Evolutionary conservation across 2,797 vertebrate species (phyloP).

Genomic region (Periophthalmus magnuspinnatus): DNA sequence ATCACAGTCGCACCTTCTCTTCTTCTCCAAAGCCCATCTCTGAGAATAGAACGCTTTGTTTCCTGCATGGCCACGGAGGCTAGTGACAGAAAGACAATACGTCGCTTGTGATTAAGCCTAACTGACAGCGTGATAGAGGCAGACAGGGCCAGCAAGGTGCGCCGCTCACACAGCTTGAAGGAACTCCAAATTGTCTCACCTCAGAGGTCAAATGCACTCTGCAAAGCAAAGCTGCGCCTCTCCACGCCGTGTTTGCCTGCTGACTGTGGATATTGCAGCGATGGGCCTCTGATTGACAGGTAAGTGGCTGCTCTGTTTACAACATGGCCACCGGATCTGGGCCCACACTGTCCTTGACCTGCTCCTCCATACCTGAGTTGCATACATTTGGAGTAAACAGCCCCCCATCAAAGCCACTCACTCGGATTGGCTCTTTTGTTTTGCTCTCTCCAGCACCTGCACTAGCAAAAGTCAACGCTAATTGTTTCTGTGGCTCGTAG

Average conservation of each 20-base stretch:
- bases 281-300: conserved; percentile 77
- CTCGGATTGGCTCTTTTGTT: conserved; percentile 59
- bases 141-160: conserved; percentile 56
- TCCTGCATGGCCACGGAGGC: conserved; percentile 53
- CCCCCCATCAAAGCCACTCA: conserved; percentile 51
- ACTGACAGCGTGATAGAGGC: conserved; percentile 60
- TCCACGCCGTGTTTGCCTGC: conserved; percentile 70
- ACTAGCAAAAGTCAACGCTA: conserved; percentile 33
- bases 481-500: conserved; percentile 2
- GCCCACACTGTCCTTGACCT: conserved; percentile 75
- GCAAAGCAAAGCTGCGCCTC: conserved; percentile 59
- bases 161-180: conserved; percentile 62
- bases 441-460: conserved; percentile 33
- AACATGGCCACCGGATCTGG: conserved; percentile 63
- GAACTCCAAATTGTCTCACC: conserved; percentile 75
- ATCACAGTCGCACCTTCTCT: conserved; percentile 28
- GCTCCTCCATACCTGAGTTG: conserved; percentile 66
- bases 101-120: conserved; percentile 71
- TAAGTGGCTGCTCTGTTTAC: conserved; percentile 75
- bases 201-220: conserved; percentile 77
- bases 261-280: conserved; percentile 77
- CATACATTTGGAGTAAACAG: conserved; percentile 66
- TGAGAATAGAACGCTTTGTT: conserved; percentile 53
- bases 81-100: conserved; percentile 70
- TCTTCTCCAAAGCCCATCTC: conserved; percentile 62